Evolutionary conservation across 2,888 invertebrate genomes (phyloP).

Genomic region (Bedellia somnulentella): DNA sequence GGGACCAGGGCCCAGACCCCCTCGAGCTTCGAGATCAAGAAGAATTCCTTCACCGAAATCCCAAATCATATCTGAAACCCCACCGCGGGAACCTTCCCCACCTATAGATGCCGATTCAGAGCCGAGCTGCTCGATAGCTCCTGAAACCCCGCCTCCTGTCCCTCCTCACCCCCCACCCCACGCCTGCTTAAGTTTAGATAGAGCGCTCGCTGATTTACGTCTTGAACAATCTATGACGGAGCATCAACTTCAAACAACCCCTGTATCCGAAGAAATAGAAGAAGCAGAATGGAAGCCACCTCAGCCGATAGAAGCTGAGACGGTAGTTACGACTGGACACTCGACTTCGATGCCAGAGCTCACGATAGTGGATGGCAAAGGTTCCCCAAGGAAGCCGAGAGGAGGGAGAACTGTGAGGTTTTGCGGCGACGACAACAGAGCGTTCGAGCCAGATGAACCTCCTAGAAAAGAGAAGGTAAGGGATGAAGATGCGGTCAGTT

Average conservation of each 20-base stretch:
- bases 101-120: slow-evolving; percentile 66
- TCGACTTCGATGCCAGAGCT: slow-evolving; percentile 51
- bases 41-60: slow-evolving; percentile 57
- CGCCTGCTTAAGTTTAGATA: slow-evolving; percentile 43
- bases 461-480: slow-evolving; percentile 26
- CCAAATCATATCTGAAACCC: slow-evolving; percentile 65
- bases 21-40: slow-evolving; percentile 60
- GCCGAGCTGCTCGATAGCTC: slow-evolving; percentile 51
- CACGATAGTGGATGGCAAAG: slow-evolving; percentile 48
- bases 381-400: slow-evolving; percentile 25
- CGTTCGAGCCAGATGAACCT: slow-evolving; percentile 47
- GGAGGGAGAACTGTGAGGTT: slow-evolving; percentile 47
- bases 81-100: slow-evolving; percentile 58
- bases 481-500: slow-evolving; percentile 72
- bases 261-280: slow-evolving; percentile 29
- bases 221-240: slow-evolving; percentile 70
- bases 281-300: slow-evolving; percentile 56
- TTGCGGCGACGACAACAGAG: slow-evolving; percentile 47
- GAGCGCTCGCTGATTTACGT: slow-evolving; percentile 52
- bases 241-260: slow-evolving; percentile 65
- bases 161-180: slow-evolving; percentile 46
- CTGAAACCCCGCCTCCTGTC: slow-evolving; percentile 57
- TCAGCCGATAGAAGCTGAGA: slow-evolving; percentile 47
- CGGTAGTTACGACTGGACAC: slow-evolving; percentile 55
- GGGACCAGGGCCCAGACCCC: slow-evolving; percentile 69